Conservation (phyloP, 1,140 invertebrate genomes). For the Lysiphlebus fabarum region DNA sequence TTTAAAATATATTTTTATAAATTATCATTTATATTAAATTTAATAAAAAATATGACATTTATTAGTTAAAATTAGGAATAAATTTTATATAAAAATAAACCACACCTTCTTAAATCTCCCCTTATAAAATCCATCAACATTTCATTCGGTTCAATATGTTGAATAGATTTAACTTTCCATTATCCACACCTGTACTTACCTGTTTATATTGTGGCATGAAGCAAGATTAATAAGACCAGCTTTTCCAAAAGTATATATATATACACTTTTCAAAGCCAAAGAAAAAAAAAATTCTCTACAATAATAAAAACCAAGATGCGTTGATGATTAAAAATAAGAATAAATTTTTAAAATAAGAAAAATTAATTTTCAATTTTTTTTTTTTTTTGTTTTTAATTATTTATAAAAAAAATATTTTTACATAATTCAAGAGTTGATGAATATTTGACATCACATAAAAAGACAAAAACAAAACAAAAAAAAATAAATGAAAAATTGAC, state of each 20-base stretch:
- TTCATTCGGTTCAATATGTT: conserved; percentile 7
- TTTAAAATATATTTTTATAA: too few relatives aligned
- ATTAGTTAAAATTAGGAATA: not conserved
- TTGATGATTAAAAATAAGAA: not conserved
- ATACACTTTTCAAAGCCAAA: conserved; percentile 2
- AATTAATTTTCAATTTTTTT: too few relatives aligned
- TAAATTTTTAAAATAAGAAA: too few relatives aligned
- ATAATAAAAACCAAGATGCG: conserved; percentile 29
- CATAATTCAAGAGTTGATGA: too few relatives aligned
- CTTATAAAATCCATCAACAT: not conserved
- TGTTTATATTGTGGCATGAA: conserved; percentile 41
- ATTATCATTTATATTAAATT: too few relatives aligned
- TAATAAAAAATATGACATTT: too few relatives aligned
- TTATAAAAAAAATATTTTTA: too few relatives aligned
- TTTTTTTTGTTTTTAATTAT: too few relatives aligned
- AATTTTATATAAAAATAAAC: not conserved
- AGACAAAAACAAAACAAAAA: not conserved
- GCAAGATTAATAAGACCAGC: conserved; percentile 41
- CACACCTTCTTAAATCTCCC: not conserved
- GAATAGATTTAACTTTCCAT: conserved; percentile 44
- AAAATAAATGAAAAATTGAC: not conserved
- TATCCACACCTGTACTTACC: conserved; percentile 52
- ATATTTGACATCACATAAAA: not conserved
- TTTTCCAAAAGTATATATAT: conserved; percentile 29
- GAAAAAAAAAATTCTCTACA: not conserved